Conservation (phyloP, 2,797 vertebrate genomes). For the Sarcoramphus papa region DNA sequence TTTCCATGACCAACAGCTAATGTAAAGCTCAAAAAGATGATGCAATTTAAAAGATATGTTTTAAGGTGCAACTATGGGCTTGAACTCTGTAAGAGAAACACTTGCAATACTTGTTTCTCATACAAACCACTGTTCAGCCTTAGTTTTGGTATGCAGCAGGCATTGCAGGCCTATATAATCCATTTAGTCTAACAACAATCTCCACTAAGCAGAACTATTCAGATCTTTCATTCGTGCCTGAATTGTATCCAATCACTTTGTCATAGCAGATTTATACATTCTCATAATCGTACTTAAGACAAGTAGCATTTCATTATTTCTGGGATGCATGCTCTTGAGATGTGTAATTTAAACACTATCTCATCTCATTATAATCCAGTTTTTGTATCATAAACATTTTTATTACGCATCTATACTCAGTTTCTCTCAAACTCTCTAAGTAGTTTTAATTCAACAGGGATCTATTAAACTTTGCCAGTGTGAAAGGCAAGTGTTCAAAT, state of each 20-base stretch:
- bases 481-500: background rate
- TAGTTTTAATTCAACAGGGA: background rate
- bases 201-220: background rate
- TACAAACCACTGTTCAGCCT: background rate
- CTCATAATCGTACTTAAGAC: background rate
- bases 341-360: background rate
- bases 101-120: background rate
- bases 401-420: background rate
- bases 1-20: background rate
- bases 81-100: background rate
- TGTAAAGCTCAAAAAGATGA: background rate
- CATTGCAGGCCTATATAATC: background rate
- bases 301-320: background rate
- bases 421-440: background rate
- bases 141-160: background rate
- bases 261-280: background rate
- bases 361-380: background rate
- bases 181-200: background rate
- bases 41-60: background rate
- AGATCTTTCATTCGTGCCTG: background rate
- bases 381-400: background rate
- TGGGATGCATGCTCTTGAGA: background rate
- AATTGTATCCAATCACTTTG: background rate
- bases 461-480: background rate
- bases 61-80: background rate